A percentile compares a stretch with the other conserved stretches of the same genome.
Conservation (phyloP, 2,113 vertebrate genomes). For the Agapornis roseicollis region DNA sequence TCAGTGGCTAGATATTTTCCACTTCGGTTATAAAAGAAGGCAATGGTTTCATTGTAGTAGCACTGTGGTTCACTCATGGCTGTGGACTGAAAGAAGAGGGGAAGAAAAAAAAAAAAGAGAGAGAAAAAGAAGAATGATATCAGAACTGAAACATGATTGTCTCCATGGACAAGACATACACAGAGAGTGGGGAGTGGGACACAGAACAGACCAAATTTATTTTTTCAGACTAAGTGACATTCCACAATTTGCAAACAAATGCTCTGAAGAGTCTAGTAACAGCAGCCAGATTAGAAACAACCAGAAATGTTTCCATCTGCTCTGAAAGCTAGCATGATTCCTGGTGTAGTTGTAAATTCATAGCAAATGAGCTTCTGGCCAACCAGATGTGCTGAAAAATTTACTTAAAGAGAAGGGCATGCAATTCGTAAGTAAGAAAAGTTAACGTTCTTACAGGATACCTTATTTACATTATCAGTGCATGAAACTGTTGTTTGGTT, state of each 20-base stretch:
- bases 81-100: slow-evolving; percentile 68
- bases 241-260: slow-evolving; percentile 25
- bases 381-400: neutral
- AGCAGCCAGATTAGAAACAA: slow-evolving; percentile 53
- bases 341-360: neutral
- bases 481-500: neutral
- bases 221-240: slow-evolving; percentile 24
- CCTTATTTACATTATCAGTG: neutral
- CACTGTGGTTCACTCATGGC: slow-evolving; percentile 88
- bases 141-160: slow-evolving; percentile 50
- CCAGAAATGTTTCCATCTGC: neutral
- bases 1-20: slow-evolving; percentile 90
- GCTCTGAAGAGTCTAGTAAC: slow-evolving; percentile 15
- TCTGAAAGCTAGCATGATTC: neutral
- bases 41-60: slow-evolving; percentile 97
- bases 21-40: slow-evolving; percentile 98
- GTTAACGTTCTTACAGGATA: neutral
- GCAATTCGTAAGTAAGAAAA: neutral
- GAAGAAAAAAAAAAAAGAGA: neutral
- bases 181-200: neutral
- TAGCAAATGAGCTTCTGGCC: neutral
- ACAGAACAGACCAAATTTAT: slow-evolving; percentile 9
- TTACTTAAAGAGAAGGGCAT: neutral
- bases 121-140: slow-evolving; percentile 1
- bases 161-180: neutral